A percentile compares a stretch with the other conserved stretches of the same genome.
phyloP scores from a whole-genome alignment of 1,140 invertebrate species.

The Himalopsyche phryganea region DNA sequence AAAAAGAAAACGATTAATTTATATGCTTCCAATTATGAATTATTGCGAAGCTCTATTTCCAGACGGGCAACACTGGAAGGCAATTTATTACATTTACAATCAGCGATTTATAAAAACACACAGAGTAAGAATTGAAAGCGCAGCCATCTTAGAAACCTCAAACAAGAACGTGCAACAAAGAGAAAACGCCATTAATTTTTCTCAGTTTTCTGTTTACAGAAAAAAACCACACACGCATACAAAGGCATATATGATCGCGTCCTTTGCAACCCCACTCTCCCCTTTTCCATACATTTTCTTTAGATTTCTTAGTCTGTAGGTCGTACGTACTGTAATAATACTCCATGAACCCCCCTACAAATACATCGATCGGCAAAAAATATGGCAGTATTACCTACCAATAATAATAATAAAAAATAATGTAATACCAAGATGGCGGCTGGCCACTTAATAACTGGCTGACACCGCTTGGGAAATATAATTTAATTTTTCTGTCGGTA shows the following conservation, averaged over 20 bases:
- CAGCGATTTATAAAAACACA: constrained; percentile 11
- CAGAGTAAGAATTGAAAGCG: neutral
- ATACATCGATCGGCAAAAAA: constrained; percentile 21
- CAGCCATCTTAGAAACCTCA: neutral
- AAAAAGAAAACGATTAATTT: no score
- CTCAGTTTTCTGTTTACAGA: constrained; percentile 32
- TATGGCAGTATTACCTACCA: constrained; percentile 27
- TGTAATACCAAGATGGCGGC: constrained; percentile 48
- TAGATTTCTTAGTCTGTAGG: no score
- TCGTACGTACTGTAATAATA: no score
- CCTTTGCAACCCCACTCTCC: constrained; percentile 9
- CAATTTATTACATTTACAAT: constrained; percentile 11
- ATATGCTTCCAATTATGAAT: no score
- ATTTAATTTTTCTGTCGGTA: constrained; percentile 53
- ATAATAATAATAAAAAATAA: constrained; percentile 34
- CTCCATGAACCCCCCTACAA: constrained; percentile 5
- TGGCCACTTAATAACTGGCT: constrained; percentile 56
- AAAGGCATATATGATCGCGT: constrained; percentile 7
- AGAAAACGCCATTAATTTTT: constrained; percentile 31
- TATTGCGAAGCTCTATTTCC: no score
- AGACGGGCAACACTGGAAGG: no score
- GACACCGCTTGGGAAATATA: constrained; percentile 56
- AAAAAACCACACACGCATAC: constrained; percentile 22
- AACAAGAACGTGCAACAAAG: constrained; percentile 18
- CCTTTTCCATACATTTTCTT: constrained; percentile 6